These are phyloP conservation scores for Girardinichthys multiradiatus DNA, from an alignment of 2,113 vertebrate species.

Conservation along the genomic window DNA sequence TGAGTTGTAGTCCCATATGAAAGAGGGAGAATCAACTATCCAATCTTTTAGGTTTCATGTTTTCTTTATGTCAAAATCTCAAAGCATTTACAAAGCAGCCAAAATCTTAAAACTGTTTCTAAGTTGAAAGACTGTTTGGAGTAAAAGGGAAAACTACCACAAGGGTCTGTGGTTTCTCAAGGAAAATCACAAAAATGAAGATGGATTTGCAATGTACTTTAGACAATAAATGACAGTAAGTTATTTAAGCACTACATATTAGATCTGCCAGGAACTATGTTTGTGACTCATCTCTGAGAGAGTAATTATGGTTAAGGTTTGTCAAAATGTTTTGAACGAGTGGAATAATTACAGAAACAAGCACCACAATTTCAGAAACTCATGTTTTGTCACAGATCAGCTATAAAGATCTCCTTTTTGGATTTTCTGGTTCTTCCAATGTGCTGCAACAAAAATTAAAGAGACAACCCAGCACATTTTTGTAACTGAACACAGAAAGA, in stretches of 20 bases:
- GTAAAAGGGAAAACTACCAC: too few relatives aligned
- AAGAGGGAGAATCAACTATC: not conserved
- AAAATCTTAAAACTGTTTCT: too few relatives aligned
- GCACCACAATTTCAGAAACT: not conserved
- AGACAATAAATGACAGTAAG: not conserved
- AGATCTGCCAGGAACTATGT: not conserved
- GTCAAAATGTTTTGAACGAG: not conserved
- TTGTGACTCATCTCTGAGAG: not conserved
- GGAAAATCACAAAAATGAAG: too few relatives aligned
- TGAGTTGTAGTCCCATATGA: not conserved
- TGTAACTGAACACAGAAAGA: too few relatives aligned
- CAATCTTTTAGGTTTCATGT: not conserved
- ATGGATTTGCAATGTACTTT: too few relatives aligned
- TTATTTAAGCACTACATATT: not conserved
- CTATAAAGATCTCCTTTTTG: too few relatives aligned
- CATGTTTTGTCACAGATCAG: not conserved
- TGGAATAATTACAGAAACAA: not conserved
- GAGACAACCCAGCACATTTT: too few relatives aligned
- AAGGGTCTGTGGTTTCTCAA: too few relatives aligned
- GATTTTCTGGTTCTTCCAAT: too few relatives aligned
- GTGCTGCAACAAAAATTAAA: too few relatives aligned
- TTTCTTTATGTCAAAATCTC: not conserved
- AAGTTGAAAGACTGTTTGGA: too few relatives aligned
- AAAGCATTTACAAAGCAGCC: not conserved
- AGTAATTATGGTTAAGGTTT: not conserved